Base-by-base conservation (phyloP, 2,113 vertebrate genomes). In the Passer montanus region DNA sequence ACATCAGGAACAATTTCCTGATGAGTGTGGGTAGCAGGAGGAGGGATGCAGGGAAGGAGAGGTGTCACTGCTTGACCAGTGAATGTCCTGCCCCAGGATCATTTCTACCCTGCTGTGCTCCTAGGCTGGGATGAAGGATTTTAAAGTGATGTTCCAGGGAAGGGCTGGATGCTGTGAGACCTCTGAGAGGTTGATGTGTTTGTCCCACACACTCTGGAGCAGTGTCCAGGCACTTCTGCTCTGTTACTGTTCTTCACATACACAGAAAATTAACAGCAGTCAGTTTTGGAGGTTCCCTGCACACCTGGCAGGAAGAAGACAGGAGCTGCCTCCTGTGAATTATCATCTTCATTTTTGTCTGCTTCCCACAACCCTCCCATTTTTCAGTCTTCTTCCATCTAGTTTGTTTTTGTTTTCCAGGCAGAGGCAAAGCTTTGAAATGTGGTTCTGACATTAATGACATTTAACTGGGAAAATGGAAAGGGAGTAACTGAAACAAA, bases 11-110 rank as follows among this genome's bases (percentile, higher is more conserved):
- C 46, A 63, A 39, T 2, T 50, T 74, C 24, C 52, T 79, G 62
- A 14, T 2, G 7, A 39, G n/a, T 72, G 30, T 80, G 49, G 24
- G 15, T 53, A 35, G 43, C 0, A 0, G 43, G 6, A 72, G 30
- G 30, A 49, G 39, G 28, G 19, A 44, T 63, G 7, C 53, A 58
- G 63, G 19, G 33, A 49, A 69, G 59, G 49, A 87, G 59, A 81
- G 43, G 15, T 44, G 13, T 67, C 10, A 2, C 11, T 83, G 52
- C 46, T 62, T 63, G 13, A 44, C 31, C 47, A 43, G 37, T 31
- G 67, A 52, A n/a, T 56, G 19, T 58, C 58, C 76, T 66, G 43
- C 37, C 13, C 44, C 52, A 63, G 46, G 23, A 33, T 11, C 23
- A 7, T 60, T 78, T 59, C 41, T 20, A 52, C 77, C 37, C 75